These are phyloP conservation scores for Drosophila merina DNA, from an alignment of 2,888 invertebrate species.

Conservation along the genomic window DNA sequence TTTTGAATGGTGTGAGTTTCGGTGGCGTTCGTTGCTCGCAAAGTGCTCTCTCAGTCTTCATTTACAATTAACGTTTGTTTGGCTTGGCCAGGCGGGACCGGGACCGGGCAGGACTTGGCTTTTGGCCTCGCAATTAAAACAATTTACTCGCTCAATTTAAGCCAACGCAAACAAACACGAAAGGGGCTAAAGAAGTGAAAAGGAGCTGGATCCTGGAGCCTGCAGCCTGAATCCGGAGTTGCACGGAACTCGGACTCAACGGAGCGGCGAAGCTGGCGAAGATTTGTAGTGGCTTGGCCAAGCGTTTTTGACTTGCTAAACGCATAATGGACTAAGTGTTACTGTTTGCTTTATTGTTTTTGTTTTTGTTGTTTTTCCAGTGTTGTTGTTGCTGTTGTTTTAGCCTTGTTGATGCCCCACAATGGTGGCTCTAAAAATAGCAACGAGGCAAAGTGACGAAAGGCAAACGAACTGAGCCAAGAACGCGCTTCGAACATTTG, in stretches of 20 bases:
- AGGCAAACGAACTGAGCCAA: constrained; percentile 38
- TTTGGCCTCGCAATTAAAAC: constrained; percentile 69
- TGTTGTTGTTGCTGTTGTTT: neutral
- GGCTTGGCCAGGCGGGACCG: constrained; percentile 2
- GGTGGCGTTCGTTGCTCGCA: neutral
- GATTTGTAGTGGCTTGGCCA: constrained; percentile 47
- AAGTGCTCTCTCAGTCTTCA: constrained; percentile 39
- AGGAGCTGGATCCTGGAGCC: neutral
- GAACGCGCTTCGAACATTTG: constrained; percentile 28
- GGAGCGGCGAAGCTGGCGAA: constrained; percentile 9
- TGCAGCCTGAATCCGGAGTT: neutral
- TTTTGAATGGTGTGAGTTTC: neutral
- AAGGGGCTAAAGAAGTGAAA: neutral
- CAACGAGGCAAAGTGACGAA: constrained; percentile 47
- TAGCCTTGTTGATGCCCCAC: constrained; percentile 38
- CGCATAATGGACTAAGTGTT: constrained; percentile 37
- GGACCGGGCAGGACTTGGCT: constrained; percentile 30
- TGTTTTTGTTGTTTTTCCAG: constrained; percentile 22
- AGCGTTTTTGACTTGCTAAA: constrained; percentile 50
- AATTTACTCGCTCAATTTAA: constrained; percentile 76
- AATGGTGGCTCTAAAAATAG: constrained; percentile 65
- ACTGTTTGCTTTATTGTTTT: constrained; percentile 22
- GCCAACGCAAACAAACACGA: constrained; percentile 31
- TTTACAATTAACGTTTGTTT: constrained; percentile 44
- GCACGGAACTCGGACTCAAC: constrained; percentile 3